Evolutionary conservation across 1,140 invertebrate genomes (phyloP), one percentile per base, ranked within the genome.

Genomic region (Vanessa atalanta): DNA sequence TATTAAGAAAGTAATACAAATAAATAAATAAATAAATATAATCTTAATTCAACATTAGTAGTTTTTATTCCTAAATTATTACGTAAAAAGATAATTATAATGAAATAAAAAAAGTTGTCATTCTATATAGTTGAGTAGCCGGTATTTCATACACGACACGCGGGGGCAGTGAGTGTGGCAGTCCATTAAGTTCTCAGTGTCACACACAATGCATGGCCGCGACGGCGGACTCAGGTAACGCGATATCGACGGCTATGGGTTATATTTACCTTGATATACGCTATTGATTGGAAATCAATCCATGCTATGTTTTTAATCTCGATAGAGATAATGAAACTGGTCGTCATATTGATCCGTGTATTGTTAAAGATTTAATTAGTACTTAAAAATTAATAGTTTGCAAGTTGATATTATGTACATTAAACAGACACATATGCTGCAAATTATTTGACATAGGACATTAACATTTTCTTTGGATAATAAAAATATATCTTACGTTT

Each of bases 121-220:
- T 37, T 23, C 15, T 37, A 69, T 60, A 69, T 57, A 55, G 20
- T 50, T 20, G 63, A 47, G 70, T 65, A 65, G 57, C 57, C 3
- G 55, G 15, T 14, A 14, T 64, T 51, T 72, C 48, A 50, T 26
- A 61, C 20, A 43, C 68, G 75, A 50, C 68, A 65, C 47, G 66
- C 47, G 70, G 68, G 65, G 74, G 53, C 51, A 64, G 47, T 69
- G 70, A 73, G 75, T 66, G 61, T 65, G 75, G 70, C 66, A 61
- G 70, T 73, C 75, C 75, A 76, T 76, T 76, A 76, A 76, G 66
- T 76, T 76, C 75, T 76, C 75, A 73, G 70, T 76, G 70, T 76
- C 75, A 76, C 70, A 70, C 63, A 76, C 69, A 72, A 71, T 73
- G 66, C 75, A 73, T 61, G 68, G 72, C 20, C 61, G 68, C 70